Evolutionary conservation across 2,113 vertebrate genomes (phyloP).

Genomic region (Crotophaga sulcirostris): DNA sequence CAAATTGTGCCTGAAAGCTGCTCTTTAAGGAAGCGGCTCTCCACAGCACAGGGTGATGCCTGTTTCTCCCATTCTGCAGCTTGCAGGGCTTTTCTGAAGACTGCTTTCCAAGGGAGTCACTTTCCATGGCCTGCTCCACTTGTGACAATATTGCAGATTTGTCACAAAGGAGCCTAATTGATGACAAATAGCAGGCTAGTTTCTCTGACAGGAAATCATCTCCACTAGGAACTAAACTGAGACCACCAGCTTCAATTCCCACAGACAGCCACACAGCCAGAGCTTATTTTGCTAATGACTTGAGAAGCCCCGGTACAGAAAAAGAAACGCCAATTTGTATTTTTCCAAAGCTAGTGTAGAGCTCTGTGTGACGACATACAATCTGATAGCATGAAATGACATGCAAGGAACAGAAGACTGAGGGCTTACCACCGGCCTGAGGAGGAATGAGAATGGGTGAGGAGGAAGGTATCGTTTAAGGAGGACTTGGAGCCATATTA

Average conservation of each 20-base stretch:
- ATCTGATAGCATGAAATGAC: background rate
- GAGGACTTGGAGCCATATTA: slow-evolving; percentile 58
- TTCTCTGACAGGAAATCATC: background rate
- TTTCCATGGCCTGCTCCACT: background rate
- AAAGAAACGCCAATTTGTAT: accelerated
- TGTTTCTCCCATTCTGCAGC: background rate
- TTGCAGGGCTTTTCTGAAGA: background rate
- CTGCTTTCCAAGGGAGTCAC: background rate
- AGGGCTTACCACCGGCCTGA: background rate
- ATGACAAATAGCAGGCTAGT: background rate
- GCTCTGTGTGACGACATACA: background rate
- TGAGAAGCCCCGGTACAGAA: background rate
- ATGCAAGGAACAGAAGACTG: background rate
- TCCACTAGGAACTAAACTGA: background rate
- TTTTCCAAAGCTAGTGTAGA: background rate
- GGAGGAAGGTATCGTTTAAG: slow-evolving; percentile 56
- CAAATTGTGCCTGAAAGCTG: background rate
- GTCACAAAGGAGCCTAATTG: background rate
- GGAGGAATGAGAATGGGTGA: slow-evolving; percentile 23
- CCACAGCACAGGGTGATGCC: background rate
- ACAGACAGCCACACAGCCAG: background rate
- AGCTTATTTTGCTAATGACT: slow-evolving; percentile 14
- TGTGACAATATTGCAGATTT: background rate
- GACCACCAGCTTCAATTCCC: slow-evolving; percentile 1
- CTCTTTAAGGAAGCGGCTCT: background rate